Evolutionary conservation across 2,888 invertebrate genomes (phyloP).

Genomic region (Notodonta dromedarius): DNA sequence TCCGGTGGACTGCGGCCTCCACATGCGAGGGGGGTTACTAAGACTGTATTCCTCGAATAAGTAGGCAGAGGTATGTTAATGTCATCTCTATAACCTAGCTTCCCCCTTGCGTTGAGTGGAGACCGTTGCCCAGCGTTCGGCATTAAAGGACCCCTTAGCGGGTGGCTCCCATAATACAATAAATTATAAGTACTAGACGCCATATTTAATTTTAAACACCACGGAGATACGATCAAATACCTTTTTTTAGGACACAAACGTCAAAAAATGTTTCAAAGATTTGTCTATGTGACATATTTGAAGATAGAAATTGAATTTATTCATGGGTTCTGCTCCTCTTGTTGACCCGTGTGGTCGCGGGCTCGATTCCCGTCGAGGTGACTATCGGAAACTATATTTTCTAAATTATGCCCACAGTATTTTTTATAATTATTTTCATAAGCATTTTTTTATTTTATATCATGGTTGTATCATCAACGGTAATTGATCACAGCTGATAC

Average conservation of each 20-base stretch:
- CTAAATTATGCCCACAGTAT: too few relatives aligned
- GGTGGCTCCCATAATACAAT: constrained; percentile 31
- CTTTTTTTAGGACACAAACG: constrained; percentile 50
- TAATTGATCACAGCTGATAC: too few relatives aligned
- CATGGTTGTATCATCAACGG: too few relatives aligned
- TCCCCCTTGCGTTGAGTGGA: not conserved
- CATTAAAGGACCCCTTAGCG: not conserved
- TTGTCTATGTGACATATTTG: constrained; percentile 33
- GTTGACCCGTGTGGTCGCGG: not conserved
- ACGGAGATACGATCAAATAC: constrained; percentile 55
- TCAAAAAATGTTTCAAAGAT: constrained; percentile 27
- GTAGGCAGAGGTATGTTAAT: too few relatives aligned
- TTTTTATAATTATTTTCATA: too few relatives aligned
- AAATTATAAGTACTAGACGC: constrained; percentile 40
- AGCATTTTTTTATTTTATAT: too few relatives aligned
- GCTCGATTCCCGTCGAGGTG: too few relatives aligned
- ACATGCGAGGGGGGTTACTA: too few relatives aligned
- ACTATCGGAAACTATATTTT: too few relatives aligned
- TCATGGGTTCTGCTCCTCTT: constrained; percentile 29
- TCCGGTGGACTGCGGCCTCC: too few relatives aligned
- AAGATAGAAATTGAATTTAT: constrained; percentile 7
- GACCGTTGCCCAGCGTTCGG: not conserved
- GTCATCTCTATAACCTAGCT: too few relatives aligned
- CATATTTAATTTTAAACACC: constrained; percentile 55
- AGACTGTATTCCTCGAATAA: too few relatives aligned